Conservation (phyloP, 2,113 vertebrate genomes). For the Phodopus roborovskii region DNA sequence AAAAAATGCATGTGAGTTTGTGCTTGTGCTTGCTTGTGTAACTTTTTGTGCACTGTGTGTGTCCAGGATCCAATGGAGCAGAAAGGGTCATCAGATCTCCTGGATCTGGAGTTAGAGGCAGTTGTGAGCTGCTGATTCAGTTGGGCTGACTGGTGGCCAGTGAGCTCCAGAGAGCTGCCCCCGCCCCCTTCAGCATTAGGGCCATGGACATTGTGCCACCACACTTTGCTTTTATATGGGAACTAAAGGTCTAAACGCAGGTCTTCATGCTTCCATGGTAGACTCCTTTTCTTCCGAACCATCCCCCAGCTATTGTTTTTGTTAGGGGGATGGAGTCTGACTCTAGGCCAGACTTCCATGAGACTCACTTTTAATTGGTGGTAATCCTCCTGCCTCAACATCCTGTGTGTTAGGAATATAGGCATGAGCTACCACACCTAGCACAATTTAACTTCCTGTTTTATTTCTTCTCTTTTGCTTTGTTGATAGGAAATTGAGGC, state of each 20-base stretch:
- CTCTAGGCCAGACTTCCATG: not conserved
- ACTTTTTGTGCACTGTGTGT: not conserved
- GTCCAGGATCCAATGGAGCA: not conserved
- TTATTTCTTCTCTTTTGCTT: not conserved
- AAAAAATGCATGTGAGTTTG: not conserved
- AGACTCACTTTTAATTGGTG: not conserved
- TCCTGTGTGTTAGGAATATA: not conserved
- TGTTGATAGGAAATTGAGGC: not conserved
- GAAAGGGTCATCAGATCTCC: not conserved
- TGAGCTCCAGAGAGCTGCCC: not conserved
- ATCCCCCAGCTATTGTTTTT: not conserved
- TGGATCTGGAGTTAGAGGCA: not conserved
- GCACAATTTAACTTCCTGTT: not conserved
- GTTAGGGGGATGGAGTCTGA: not conserved
- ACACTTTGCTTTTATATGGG: not conserved
- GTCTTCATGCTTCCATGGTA: not conserved
- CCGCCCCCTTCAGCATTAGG: too few species aligned
- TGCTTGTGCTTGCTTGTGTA: not conserved
- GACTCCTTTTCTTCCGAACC: not conserved
- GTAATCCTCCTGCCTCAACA: not conserved
- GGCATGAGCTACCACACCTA: not conserved
- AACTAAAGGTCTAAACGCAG: not conserved
- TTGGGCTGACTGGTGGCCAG: not conserved
- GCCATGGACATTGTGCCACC: not conserved
- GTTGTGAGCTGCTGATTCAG: not conserved